Percentiles rank a stretch among this genome's conserved stretches.
phyloP scores from a whole-genome alignment of 2,797 vertebrate genomes.

The Mycteria americana region DNA sequence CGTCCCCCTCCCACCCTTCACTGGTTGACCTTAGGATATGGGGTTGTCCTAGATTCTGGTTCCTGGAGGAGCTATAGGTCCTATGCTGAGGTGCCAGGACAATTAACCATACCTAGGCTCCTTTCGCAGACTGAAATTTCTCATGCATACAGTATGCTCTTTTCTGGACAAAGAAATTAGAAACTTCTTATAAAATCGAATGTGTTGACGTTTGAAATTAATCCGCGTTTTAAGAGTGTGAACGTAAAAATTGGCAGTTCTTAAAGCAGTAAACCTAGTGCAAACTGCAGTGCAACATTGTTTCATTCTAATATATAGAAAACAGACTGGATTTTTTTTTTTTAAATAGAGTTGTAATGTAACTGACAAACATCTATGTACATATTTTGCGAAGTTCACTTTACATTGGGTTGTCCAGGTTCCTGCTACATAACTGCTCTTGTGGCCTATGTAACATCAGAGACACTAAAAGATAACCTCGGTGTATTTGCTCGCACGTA shows the following conservation, averaged over 20 bases:
- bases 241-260: not conserved
- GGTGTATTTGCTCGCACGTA: not conserved
- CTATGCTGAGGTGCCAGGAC: not conserved
- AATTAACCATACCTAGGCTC: not conserved
- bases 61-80: not conserved
- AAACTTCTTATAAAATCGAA: not conserved
- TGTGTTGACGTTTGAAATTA: not conserved
- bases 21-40: not conserved
- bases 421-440: not conserved
- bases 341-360: conserved; percentile 8
- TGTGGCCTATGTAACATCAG: not conserved
- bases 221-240: not conserved
- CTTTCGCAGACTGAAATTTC: conserved; percentile 19
- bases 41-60: conserved; percentile 24
- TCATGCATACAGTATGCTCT: not conserved
- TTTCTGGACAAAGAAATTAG: not conserved
- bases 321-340: conserved; percentile 29
- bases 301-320: not conserved
- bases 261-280: conserved; percentile 26
- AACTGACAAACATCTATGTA: conserved; percentile 25
- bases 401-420: conserved; percentile 1
- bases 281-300: conserved; percentile 54
- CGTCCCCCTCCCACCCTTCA: not conserved
- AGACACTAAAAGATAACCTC: not conserved
- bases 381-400: conserved; percentile 29